Evolutionary conservation across 2,888 invertebrate genomes (phyloP).

Genomic region (Trileptium ribeirensis): DNA sequence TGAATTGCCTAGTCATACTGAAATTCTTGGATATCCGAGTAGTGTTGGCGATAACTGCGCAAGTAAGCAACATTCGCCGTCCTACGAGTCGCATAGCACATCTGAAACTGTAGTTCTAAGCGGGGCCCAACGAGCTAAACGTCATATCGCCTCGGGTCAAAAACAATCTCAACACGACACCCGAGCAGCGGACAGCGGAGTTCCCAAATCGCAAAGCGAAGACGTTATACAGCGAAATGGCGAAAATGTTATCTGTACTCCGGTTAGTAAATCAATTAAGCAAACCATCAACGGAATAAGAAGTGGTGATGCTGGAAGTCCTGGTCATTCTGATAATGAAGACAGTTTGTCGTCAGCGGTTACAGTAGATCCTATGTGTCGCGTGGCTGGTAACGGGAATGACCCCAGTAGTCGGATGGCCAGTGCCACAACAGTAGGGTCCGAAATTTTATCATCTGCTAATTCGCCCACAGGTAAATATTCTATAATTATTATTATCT

Average conservation of each 20-base stretch:
- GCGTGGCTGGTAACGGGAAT: too few species aligned
- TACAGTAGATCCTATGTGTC: conserved; percentile 29
- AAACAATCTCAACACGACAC: neutral
- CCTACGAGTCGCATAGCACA: neutral
- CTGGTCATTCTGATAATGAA: neutral
- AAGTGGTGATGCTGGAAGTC: neutral
- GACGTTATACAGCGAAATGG: neutral
- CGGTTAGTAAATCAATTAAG: neutral
- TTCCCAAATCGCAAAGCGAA: neutral
- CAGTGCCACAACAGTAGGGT: too few species aligned
- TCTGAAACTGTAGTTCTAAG: neutral
- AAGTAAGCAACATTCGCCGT: neutral
- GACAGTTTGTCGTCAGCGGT: conserved; percentile 22
- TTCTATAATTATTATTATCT: too few species aligned
- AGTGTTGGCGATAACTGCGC: neutral
- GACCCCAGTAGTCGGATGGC: too few species aligned
- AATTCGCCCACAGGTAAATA: too few species aligned
- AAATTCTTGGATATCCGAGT: neutral
- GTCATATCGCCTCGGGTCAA: neutral
- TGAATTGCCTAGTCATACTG: conserved; percentile 12
- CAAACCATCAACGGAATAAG: too few species aligned
- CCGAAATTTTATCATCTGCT: too few species aligned
- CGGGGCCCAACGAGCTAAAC: neutral
- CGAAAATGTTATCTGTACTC: neutral
- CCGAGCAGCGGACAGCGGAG: neutral